Percentiles rank a stretch among this genome's conserved stretches.
phyloP scores from a whole-genome alignment of 1,140 invertebrate genomes.

The Formica exsecta region DNA sequence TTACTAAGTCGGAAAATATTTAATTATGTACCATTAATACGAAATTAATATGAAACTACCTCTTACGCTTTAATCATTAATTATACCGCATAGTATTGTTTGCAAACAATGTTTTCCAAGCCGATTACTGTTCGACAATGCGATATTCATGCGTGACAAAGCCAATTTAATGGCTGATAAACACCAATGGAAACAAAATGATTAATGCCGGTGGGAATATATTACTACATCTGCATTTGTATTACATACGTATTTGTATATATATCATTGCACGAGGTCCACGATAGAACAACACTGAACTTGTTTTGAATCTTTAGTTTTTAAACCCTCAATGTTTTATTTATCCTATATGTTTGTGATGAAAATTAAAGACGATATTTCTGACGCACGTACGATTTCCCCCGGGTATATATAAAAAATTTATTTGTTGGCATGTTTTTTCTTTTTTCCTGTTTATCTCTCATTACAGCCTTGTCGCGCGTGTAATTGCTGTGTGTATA shows the following conservation, averaged over 20 bases:
- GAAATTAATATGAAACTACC: slow-evolving; percentile 18
- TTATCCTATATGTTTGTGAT: background rate
- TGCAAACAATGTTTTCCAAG: slow-evolving; percentile 37
- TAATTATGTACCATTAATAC: background rate
- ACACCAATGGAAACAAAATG: slow-evolving; percentile 51
- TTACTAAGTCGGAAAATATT: background rate
- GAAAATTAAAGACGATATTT: slow-evolving; percentile 8
- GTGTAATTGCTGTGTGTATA: background rate
- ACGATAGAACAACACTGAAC: background rate
- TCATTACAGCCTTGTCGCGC: background rate
- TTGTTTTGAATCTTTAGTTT: background rate
- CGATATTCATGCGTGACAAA: slow-evolving; percentile 41
- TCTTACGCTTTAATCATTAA: slow-evolving; percentile 20
- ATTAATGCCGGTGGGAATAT: slow-evolving; percentile 21
- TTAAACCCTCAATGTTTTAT: background rate
- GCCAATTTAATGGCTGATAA: slow-evolving; percentile 52
- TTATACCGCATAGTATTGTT: slow-evolving; percentile 36
- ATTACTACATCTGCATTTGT: background rate
- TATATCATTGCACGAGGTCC: no score
- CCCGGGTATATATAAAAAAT: background rate
- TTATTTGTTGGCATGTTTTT: background rate
- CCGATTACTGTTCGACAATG: slow-evolving; percentile 29
- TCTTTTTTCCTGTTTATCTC: background rate
- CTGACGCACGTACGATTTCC: background rate
- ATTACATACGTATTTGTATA: background rate